A percentile compares a stretch with the other conserved stretches of the same genome.
Evolutionary conservation across 2,888 invertebrate genomes (phyloP).

Genomic region (Agrilus mali): DNA sequence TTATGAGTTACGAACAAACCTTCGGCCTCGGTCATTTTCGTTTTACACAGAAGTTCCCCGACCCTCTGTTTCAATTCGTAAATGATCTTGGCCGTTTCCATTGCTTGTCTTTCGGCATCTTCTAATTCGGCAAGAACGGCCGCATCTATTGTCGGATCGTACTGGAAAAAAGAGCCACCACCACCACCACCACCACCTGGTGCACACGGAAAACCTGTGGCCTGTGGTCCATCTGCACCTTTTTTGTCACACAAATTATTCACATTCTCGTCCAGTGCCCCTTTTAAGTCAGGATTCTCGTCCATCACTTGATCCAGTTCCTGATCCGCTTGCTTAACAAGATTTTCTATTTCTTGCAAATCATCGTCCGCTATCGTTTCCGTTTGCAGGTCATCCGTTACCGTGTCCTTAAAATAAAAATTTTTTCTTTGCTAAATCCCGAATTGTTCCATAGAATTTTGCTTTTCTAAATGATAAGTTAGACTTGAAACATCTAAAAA

Average conservation of each 20-base stretch:
- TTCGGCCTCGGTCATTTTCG: constrained; percentile 44
- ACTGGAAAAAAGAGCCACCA: constrained; percentile 11
- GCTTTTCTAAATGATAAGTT: too few species aligned
- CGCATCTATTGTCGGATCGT: constrained; percentile 17
- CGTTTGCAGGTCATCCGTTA: too few species aligned
- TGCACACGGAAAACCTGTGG: neutral
- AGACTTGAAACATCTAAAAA: too few species aligned
- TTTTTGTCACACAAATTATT: neutral
- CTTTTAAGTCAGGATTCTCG: constrained; percentile 22
- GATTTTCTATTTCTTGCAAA: constrained; percentile 25
- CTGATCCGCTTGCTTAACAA: constrained; percentile 23
- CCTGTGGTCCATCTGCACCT: neutral
- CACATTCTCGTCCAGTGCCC: constrained; percentile 10
- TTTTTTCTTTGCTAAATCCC: too few species aligned
- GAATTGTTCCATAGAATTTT: too few species aligned
- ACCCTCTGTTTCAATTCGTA: constrained; percentile 31
- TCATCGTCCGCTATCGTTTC: constrained; percentile 11
- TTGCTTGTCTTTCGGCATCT: constrained; percentile 36
- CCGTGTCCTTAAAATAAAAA: too few species aligned
- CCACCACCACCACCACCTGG: constrained; percentile 4
- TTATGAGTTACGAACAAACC: constrained; percentile 21
- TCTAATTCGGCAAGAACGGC: constrained; percentile 34
- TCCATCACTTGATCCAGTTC: constrained; percentile 25
- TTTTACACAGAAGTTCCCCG: constrained; percentile 34
- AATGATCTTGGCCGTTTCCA: constrained; percentile 35